phyloP scores from a whole-genome alignment of 2,113 vertebrate genomes.

The Paedocypris sp. region DNA sequence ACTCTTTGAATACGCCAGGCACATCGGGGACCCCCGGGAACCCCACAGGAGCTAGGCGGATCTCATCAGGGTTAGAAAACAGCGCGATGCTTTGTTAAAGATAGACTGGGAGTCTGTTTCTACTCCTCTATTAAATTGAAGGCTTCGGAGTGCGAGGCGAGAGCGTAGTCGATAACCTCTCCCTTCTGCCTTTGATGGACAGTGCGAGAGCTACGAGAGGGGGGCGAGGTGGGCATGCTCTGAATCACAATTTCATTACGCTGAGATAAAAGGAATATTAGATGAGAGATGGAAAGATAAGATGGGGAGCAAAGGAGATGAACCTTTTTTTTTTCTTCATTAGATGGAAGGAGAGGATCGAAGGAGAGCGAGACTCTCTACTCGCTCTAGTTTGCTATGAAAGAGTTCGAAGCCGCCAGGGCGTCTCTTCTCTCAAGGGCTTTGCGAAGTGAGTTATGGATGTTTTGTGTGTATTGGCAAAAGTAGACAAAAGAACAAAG shows the following conservation, averaged over 20 bases:
- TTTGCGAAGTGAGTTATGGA: conserved; percentile 42
- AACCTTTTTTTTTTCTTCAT: neutral
- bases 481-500: conserved; percentile 35
- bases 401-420: conserved; percentile 20
- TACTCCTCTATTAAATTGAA: conserved; percentile 17
- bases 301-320: conserved; percentile 6
- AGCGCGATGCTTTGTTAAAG: conserved; percentile 9
- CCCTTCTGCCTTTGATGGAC: conserved; percentile 15
- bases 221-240: neutral
- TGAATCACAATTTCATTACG: conserved; percentile 18
- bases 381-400: neutral
- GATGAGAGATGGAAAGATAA: conserved; percentile 22
- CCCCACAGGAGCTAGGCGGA: conserved; percentile 26
- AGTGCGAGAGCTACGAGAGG: neutral
- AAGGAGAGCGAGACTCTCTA: neutral
- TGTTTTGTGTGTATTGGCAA: conserved; percentile 50
- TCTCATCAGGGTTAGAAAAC: conserved; percentile 28
- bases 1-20: conserved; percentile 18
- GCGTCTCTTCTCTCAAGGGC: neutral
- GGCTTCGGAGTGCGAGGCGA: neutral
- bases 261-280: conserved; percentile 8
- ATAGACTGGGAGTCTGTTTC: conserved; percentile 18
- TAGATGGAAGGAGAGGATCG: neutral
- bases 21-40: neutral
- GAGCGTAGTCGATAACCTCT: conserved; percentile 2